A percentile compares a stretch with the other conserved stretches of the same genome.
These are phyloP conservation scores for mouse (Mus musculus) DNA, from an alignment of 2,113 vertebrate genomes.

Conservation along the genomic window DNA sequence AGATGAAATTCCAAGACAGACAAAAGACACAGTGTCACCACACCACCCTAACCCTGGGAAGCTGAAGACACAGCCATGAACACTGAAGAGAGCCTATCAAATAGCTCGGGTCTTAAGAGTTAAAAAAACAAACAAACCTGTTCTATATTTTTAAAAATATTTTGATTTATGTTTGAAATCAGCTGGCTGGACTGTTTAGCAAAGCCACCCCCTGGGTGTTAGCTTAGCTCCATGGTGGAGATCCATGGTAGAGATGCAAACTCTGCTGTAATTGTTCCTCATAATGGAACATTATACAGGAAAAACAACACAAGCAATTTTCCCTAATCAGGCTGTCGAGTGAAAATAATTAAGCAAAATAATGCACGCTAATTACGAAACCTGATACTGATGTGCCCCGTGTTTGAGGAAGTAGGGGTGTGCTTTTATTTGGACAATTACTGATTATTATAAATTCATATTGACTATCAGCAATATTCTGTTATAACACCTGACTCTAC, in stretches of 20 bases:
- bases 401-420: neutral
- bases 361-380: slow-evolving; percentile 12
- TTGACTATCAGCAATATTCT: neutral
- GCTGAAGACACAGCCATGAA: too few relatives aligned
- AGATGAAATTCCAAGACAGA: neutral
- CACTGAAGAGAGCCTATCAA: rapidly evolving
- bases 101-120: neutral
- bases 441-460: neutral
- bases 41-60: neutral
- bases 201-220: neutral
- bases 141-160: neutral
- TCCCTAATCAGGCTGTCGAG: slow-evolving; percentile 54
- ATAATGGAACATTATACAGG: neutral
- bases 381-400: neutral
- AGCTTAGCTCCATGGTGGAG: neutral
- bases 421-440: slow-evolving; percentile 49
- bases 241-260: neutral
- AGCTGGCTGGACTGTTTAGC: neutral
- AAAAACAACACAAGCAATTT: slow-evolving; percentile 30
- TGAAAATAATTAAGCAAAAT: slow-evolving; percentile 71
- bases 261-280: neutral
- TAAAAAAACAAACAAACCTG: neutral
- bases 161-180: neutral
- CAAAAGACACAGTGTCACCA: too few relatives aligned
- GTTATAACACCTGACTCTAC: neutral